Conservation (phyloP, 2,797 vertebrate genomes). For the Orestias chungarensis region DNA sequence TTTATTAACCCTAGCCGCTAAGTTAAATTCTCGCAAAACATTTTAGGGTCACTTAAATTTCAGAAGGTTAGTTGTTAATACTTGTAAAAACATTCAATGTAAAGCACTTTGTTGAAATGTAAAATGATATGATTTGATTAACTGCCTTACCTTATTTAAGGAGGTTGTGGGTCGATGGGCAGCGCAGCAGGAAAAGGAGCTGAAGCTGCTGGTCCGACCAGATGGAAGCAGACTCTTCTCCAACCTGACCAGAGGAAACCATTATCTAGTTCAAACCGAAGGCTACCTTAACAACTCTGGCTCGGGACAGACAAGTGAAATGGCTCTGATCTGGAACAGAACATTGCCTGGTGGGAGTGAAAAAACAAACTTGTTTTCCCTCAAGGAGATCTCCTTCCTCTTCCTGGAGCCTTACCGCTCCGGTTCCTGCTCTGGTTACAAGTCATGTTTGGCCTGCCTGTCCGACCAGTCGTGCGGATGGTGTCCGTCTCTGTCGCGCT, state of each 20-base stretch:
- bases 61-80: too few species aligned
- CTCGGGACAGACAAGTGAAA: constrained; percentile 90
- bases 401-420: constrained; percentile 92
- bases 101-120: neutral
- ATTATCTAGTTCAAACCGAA: constrained; percentile 88
- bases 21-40: neutral
- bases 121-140: neutral
- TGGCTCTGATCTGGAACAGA: constrained; percentile 91
- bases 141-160: constrained; percentile 47
- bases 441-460: constrained; percentile 89
- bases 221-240: constrained; percentile 88
- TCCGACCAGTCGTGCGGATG: constrained; percentile 93
- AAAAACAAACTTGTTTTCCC: constrained; percentile 6
- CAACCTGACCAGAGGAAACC: constrained; percentile 86
- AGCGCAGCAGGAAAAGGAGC: constrained; percentile 89
- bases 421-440: constrained; percentile 81
- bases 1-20: neutral
- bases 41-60: neutral
- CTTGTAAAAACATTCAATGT: too few species aligned
- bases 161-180: constrained; percentile 90
- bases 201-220: constrained; percentile 81
- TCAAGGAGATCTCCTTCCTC: constrained; percentile 92
- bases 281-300: constrained; percentile 92
- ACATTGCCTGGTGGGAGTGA: constrained; percentile 86
- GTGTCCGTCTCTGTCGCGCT: constrained; percentile 85